Base-by-base conservation (phyloP, 2,888 invertebrate species). In the Caenorhabditis macrosperma region DNA sequence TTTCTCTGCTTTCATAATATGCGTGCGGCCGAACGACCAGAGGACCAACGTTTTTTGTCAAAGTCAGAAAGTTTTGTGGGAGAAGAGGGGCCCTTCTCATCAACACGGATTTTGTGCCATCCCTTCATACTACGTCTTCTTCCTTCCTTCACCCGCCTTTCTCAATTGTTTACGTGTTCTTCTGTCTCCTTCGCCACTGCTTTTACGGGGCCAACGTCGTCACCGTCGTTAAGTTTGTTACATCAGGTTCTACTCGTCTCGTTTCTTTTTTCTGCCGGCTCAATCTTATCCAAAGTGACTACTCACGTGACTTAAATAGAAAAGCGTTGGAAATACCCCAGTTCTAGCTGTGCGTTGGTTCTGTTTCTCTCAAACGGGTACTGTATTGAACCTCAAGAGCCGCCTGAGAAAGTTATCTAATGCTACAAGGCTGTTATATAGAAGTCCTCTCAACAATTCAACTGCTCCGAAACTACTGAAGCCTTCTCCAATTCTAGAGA, bases 121-220 rank as follows among this genome's bases (percentile, higher is more conserved):
- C 55, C 57, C 72, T 64, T 72, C 72, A 63, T 63, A 63, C 71
- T 9, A 57, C 72, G 63, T 57, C 63, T 63, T 63, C 61, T 44
- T 38, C 35, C 28, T 28, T 46, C 35, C 57, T 46, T n/a, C n/a
- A n/a, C n/a, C 57, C 64, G 48, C 64, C 64, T 46, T 64, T 63
- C 63, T 74, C 74, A 74, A 74, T 74, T 72, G 72, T 72, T 74
- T 74, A 64, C 74, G 74, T 74, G 74, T 72, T 72, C 72, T 72
- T 72, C 30, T 55, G 38, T 64, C 38, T 57, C 54, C 64, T 44
- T n/a, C n/a, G n/a, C 41, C 33, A 15, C 26, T 28, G 61, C 46
- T 61, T 61, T 61, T 54, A 69, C 68, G 59, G 44, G 59, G 60
- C 68, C 68, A 54, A 63, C 63, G 44, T 64, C 74, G 74, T 74